phyloP scores from a whole-genome alignment of 2,113 vertebrate species.

The western clawed frog (Xenopus tropicalis) region UCB_Xtro_10.0 CM004447.2:75337501-75338000 shows the following conservation, averaged over 20 bases:
- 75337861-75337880: not conserved
- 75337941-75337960: no score
- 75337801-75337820: conserved; percentile 45
- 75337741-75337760: conserved; percentile 70
- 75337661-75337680: conserved; percentile 60
- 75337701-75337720: conserved; percentile 64
- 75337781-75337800: conserved; percentile 49
- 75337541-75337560: no score
- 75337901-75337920: no score
- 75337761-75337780: conserved; percentile 60
- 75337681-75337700: conserved; percentile 63
- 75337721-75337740: conserved; percentile 64
- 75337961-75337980: no score
- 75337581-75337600: no score
- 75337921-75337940: no score
- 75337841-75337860: not conserved
- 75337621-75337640: conserved; percentile 53
- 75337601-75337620: conserved; percentile 58
- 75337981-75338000: no score
- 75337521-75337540: no score
- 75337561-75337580: no score
- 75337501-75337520: no score
- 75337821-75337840: conserved; percentile 43
- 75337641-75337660: conserved; percentile 53
- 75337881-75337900: no score